phyloP scores from a whole-genome alignment of 1,140 invertebrate species.

The Steinernema feltiae region DNA sequence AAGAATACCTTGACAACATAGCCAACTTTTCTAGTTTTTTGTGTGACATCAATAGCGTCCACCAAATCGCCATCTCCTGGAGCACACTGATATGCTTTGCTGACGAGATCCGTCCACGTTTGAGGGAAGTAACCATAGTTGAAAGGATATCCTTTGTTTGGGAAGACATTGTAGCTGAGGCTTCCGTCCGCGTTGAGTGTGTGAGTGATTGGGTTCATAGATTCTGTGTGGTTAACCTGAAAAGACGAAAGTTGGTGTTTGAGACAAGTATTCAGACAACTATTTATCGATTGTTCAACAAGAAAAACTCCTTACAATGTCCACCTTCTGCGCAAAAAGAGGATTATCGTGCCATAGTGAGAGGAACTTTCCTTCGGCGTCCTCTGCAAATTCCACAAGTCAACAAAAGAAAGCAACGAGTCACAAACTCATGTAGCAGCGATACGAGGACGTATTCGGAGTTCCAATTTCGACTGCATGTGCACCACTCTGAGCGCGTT shows the following conservation, averaged over 20 bases:
- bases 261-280: no score
- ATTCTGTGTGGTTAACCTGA: neutral
- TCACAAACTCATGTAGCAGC: neutral
- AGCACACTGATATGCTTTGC: neutral
- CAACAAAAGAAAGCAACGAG: neutral
- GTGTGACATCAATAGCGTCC: neutral
- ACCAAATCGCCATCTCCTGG: neutral
- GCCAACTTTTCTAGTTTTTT: neutral
- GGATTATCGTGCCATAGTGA: neutral
- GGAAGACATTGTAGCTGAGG: neutral
- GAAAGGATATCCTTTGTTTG: neutral
- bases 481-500: no score
- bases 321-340: neutral
- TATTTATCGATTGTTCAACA: neutral
- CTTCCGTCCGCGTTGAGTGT: neutral
- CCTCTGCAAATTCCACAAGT: neutral
- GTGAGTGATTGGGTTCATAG: neutral
- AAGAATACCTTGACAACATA: neutral
- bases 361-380: neutral
- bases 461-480: neutral
- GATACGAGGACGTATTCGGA: neutral
- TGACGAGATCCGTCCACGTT: neutral
- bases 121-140: neutral
- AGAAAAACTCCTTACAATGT: neutral
- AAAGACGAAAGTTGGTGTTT: neutral